Percentiles rank a stretch among this genome's conserved stretches.
These are phyloP conservation scores for Meiosimyza decipiens DNA, from an alignment of 2,888 invertebrate species.

Conservation along the genomic window DNA sequence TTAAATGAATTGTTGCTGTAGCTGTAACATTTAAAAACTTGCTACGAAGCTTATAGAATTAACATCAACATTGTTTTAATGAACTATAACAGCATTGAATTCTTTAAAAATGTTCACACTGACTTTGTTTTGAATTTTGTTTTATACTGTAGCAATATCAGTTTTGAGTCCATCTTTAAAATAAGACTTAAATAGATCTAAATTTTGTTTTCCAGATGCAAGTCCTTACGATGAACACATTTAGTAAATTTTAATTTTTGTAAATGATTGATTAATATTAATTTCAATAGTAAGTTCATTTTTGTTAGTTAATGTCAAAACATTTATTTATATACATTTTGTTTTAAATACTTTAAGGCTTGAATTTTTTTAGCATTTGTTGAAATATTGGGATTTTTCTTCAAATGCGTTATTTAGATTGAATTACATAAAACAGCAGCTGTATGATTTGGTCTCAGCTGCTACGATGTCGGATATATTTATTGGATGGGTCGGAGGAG, in stretches of 20 bases:
- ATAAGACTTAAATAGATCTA: no score
- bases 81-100: no score
- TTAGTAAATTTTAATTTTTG: neutral
- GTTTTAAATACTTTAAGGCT: slow-evolving; percentile 18
- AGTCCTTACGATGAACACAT: slow-evolving; percentile 30
- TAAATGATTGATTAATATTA: slow-evolving; percentile 19
- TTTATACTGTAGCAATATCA: neutral
- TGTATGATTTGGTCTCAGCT: neutral
- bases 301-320: neutral
- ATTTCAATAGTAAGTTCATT: neutral
- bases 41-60: no score
- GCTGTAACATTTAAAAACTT: no score
- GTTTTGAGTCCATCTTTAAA: neutral
- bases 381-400: slow-evolving; percentile 1
- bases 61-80: no score
- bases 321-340: slow-evolving; percentile 18
- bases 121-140: no score
- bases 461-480: neutral
- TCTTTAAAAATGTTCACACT: no score
- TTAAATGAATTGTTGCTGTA: no score
- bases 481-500: neutral
- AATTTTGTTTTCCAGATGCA: no score
- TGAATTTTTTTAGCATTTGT: slow-evolving; percentile 2
- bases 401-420: neutral
- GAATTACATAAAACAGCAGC: neutral